Conservation (phyloP, 2,797 vertebrate species). For the Lepidocolaptes lacrymiger region DNA sequence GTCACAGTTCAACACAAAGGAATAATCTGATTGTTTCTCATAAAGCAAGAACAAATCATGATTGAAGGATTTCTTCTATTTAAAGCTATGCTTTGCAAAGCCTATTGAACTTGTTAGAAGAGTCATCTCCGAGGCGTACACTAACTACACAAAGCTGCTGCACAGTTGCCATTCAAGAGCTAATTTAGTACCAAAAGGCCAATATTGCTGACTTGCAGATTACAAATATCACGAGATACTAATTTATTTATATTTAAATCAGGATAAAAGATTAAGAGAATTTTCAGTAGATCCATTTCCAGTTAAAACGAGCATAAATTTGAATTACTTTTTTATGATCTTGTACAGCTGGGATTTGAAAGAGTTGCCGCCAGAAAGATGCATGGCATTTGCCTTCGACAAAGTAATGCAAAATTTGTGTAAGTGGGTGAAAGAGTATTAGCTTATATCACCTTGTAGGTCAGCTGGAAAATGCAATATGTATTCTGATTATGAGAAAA, state of each 20-base stretch:
- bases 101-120: slow-evolving; percentile 19
- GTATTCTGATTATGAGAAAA: slow-evolving; percentile 3
- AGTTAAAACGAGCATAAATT: not conserved
- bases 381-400: not conserved
- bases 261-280: slow-evolving; percentile 29
- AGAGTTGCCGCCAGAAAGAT: not conserved
- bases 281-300: not conserved
- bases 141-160: slow-evolving; percentile 19
- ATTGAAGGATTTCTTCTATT: slow-evolving; percentile 56
- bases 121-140: slow-evolving; percentile 24
- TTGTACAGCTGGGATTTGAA: slow-evolving; percentile 36
- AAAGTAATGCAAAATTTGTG: not conserved
- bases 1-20: slow-evolving; percentile 32
- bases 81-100: slow-evolving; percentile 46
- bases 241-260: slow-evolving; percentile 67
- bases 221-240: slow-evolving; percentile 67
- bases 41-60: slow-evolving; percentile 29
- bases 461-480: slow-evolving; percentile 36
- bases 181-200: slow-evolving; percentile 48
- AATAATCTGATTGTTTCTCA: slow-evolving; percentile 53
- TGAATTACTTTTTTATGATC: slow-evolving; percentile 29
- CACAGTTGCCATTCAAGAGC: slow-evolving; percentile 38
- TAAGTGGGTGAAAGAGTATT: slow-evolving; percentile 19
- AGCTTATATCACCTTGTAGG: not conserved
- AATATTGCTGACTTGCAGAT: slow-evolving; percentile 49